These are phyloP conservation scores for Tupaia tana DNA, from an alignment of 2,113 vertebrate species.

Conservation along the genomic window DNA sequence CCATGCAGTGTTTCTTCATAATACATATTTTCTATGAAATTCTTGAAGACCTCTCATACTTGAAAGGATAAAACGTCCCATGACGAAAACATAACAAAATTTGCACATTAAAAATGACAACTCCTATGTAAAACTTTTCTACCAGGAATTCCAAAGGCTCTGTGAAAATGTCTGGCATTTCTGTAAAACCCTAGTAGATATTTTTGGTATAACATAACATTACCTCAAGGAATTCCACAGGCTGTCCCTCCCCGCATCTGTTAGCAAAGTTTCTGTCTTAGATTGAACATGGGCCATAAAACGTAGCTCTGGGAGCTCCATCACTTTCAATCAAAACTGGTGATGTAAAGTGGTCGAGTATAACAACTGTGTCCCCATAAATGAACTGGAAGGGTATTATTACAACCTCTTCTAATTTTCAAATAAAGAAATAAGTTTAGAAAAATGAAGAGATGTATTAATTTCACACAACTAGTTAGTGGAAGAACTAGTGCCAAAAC, in stretches of 20 bases:
- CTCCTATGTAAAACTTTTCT: constrained; percentile 35
- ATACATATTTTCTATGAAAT: no score
- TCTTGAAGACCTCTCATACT: neutral
- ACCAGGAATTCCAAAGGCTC: constrained; percentile 50
- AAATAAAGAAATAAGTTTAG: constrained; percentile 21
- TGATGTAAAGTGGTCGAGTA: constrained; percentile 29
- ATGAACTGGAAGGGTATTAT: neutral
- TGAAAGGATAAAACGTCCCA: constrained; percentile 26
- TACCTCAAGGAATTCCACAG: constrained; percentile 81
- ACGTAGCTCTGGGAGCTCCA: constrained; percentile 19
- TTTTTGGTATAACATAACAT: constrained; percentile 80
- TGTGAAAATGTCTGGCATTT: constrained; percentile 70
- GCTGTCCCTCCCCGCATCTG: constrained; percentile 74
- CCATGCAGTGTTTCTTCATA: no score
- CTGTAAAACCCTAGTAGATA: constrained; percentile 76
- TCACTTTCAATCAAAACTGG: neutral
- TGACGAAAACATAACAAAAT: constrained; percentile 52
- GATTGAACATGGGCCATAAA: neutral
- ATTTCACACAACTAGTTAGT: neutral
- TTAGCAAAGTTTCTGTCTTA: constrained; percentile 71
- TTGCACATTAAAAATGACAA: constrained; percentile 56
- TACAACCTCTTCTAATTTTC: neutral
- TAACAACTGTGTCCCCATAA: neutral
- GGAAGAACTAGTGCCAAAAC: neutral
- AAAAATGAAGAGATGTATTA: neutral